Base-by-base conservation (phyloP, 2,888 invertebrate genomes). In the Drosophila tanythrix region DNA sequence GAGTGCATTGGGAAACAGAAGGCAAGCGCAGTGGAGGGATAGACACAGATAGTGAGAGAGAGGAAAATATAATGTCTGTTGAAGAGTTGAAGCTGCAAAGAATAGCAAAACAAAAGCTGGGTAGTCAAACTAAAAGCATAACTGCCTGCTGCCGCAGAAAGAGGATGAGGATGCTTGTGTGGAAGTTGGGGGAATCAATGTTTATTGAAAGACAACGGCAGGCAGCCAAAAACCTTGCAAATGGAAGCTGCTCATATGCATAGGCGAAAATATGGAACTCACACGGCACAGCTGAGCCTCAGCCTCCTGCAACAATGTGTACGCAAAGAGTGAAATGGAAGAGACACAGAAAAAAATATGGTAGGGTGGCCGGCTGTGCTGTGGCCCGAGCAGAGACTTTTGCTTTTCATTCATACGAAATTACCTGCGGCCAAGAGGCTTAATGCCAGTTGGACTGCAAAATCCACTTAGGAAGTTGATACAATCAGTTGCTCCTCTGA, bases 391-490 rank as follows among this genome's bases (percentile, higher is more conserved):
- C 70, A 70, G 86, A 76, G 86, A 78, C 85, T 89, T 79, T 82
- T 90, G 88, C 82, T 89, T 90, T 90, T 88, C 88, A 88, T 88
- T 88, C 88, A 88, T 90, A 88, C 68, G 90, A 90, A 90, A 88
- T 88, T 88, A 90, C 90, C 88, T 90, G 90, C 81, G 87, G 90
- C 90, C 90, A 84, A 82, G 85, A 87, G 85, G 82, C 89, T 88
- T 87, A 84, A 87, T 90, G 87, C 90, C 87, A 87, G 87, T 90
- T 84, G 90, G 89, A 90, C 87, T 87, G 87, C 89, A 87, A 87
- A 87, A 87, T 87, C 87, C 87, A 89, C 87, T 87, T 87, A 87
- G 87, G 90, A 87, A 87, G 87, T 90, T 87, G 90, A 87, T 87
- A 87, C 89, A 87, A 87, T 88, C 90, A 88, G 90, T 77, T 86